phyloP scores from a whole-genome alignment of 1,140 invertebrate genomes.

The Zaprionus kolodkinae region DNA sequence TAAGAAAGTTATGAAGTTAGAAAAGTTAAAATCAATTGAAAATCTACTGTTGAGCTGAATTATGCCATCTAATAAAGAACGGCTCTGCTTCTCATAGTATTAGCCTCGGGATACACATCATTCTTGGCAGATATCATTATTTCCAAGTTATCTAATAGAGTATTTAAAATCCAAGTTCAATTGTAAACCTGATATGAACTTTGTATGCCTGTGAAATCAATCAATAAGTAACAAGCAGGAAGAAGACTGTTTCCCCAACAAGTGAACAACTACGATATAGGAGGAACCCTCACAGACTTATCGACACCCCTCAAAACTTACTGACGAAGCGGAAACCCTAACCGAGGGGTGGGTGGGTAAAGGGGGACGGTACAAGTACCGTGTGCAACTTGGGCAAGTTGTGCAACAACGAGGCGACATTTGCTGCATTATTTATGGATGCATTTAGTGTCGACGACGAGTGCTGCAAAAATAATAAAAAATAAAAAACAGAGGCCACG shows the following conservation, averaged over 20 bases:
- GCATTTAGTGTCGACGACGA: conserved; percentile 53
- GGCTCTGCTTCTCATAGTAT: too few species aligned
- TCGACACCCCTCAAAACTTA: neutral
- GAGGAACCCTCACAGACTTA: neutral
- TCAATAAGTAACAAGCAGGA: neutral
- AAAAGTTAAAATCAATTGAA: too few species aligned
- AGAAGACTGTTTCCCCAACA: neutral
- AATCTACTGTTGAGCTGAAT: too few species aligned
- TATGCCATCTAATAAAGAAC: too few species aligned
- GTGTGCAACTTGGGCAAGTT: conserved; percentile 6
- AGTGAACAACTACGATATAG: neutral
- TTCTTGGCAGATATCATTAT: neutral
- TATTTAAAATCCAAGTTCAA: neutral
- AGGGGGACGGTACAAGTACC: neutral
- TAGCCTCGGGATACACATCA: too few species aligned
- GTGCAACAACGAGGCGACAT: conserved; percentile 11
- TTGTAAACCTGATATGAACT: neutral
- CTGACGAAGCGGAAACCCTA: neutral
- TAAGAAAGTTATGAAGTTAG: too few species aligned
- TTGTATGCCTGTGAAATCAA: neutral
- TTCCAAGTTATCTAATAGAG: neutral
- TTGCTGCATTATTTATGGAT: conserved; percentile 46
- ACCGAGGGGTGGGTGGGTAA: neutral
- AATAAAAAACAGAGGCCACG: conserved; percentile 1
- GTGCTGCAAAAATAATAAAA: conserved; percentile 15